phyloP scores from a whole-genome alignment of 1,140 invertebrate species.

The Zelostemma sp. region DNA sequence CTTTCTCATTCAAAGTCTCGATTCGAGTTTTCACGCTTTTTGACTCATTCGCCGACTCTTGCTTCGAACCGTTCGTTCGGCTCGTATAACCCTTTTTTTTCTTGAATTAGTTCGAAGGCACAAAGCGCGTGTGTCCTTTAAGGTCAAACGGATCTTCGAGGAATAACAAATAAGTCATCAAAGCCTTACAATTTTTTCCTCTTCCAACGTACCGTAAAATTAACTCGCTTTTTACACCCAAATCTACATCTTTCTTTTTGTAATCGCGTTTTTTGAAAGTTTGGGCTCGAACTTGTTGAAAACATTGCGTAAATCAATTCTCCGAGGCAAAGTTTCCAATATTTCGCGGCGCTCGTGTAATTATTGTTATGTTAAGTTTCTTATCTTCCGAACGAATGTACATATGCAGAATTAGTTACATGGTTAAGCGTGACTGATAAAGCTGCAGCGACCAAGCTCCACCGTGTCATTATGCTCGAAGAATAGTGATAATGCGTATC shows the following conservation, averaged over 20 bases:
- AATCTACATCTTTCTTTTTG: too few relatives aligned
- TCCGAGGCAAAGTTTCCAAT: background rate
- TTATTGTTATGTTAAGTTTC: constrained; percentile 60
- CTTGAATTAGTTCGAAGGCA: too few relatives aligned
- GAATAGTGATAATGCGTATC: constrained; percentile 49
- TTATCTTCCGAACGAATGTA: constrained; percentile 44
- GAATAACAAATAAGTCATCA: too few relatives aligned
- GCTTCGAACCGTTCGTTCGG: constrained; percentile 20
- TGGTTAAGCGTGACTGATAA: constrained; percentile 57
- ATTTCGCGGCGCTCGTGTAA: constrained; percentile 51
- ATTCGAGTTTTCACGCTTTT: constrained; percentile 61
- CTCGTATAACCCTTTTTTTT: background rate
- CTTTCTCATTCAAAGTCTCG: constrained; percentile 33
- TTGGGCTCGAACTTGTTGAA: too few relatives aligned
- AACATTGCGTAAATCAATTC: too few relatives aligned
- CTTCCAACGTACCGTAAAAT: too few relatives aligned
- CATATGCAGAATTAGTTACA: constrained; percentile 54
- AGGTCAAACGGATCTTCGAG: too few relatives aligned
- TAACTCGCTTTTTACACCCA: too few relatives aligned
- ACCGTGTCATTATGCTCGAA: constrained; percentile 42
- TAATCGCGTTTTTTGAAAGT: too few relatives aligned
- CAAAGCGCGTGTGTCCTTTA: too few relatives aligned
- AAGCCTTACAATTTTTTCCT: too few relatives aligned
- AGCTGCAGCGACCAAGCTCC: constrained; percentile 30
- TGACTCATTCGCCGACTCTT: constrained; percentile 38